phyloP scores from a whole-genome alignment of 2,797 vertebrate species.

The Phrynocephalus forsythii region DNA sequence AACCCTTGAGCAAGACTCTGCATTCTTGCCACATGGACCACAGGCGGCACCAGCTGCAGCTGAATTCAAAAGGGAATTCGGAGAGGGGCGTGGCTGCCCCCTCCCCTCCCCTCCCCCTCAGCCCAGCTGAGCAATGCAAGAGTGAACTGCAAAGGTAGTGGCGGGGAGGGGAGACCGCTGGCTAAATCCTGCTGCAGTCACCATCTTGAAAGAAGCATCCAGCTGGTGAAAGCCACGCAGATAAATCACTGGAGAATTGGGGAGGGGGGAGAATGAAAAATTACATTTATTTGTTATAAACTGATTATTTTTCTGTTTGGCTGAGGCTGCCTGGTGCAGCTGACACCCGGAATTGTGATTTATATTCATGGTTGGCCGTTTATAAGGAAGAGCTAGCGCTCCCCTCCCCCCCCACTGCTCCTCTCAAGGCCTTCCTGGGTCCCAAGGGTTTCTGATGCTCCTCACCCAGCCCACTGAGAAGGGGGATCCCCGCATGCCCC shows the following conservation, averaged over 20 bases:
- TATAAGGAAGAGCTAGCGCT: neutral
- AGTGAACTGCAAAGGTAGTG: too few species aligned
- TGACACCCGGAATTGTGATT: constrained; percentile 29
- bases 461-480: neutral
- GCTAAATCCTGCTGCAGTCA: neutral
- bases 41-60: too few species aligned
- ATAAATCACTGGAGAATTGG: neutral
- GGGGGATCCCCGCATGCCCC: neutral
- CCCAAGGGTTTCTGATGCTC: too few species aligned
- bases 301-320: constrained; percentile 35
- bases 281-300: constrained; percentile 29
- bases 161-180: too few species aligned
- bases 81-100: too few species aligned
- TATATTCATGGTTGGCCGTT: constrained; percentile 16
- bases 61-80: too few species aligned
- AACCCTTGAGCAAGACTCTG: too few species aligned
- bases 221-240: neutral
- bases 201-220: neutral
- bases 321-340: constrained; percentile 24
- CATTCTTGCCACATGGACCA: too few species aligned
- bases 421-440: neutral
- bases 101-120: too few species aligned
- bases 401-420: neutral
- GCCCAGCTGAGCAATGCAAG: too few species aligned
- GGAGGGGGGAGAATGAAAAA: neutral